Base-by-base conservation (phyloP, 2,797 vertebrate genomes). In the Danio kyathit region DNA sequence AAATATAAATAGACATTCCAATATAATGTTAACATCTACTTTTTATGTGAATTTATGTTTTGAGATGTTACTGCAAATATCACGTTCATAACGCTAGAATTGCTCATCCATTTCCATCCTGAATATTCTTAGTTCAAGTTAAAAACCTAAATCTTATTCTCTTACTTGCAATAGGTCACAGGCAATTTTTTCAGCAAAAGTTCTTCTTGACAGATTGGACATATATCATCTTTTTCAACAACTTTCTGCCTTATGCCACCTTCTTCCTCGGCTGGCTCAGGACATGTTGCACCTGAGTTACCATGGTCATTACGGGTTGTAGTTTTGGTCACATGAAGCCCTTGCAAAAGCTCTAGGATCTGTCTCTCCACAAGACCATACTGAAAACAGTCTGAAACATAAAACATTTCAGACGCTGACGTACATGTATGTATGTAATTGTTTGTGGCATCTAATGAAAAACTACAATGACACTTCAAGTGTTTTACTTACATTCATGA, bases 201-300 rank as follows among this genome's bases (percentile, higher is more conserved):
- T 1, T 88, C 88, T 78, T 95, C 92, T 80, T 94, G 94, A 78
- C 93, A 95, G 86, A 95, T 89, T 2, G 95, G 91, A 88, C 94
- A 94, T 84, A 94, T 74, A 75, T 95, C 93, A 49, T 93, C 90
- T 16, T 89, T 46, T 17, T 74, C 81, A 13, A 90, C 88, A 52
- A 51, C 79, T 77, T 92, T 94, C 88, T 89, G 90, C 64, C 80
- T 72, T 51, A 91, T 83, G 1, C 46, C 74, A 74, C 86, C 90
- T 0, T 84, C 88, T 41, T 87, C 88, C 71, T 86, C 49, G 65
- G 51, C 38, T 0, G 63, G 64, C 4, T 69, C 13, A 2, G 57
- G 76, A n/a, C 59, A 17, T 13, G 29, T 7, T 19, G 44, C 44
- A 46, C 69, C 12, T 19, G 65, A 11, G 64, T 19, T 46, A 7